Conservation (phyloP, 2,797 vertebrate species). For the Tolypeutes matacus region DNA sequence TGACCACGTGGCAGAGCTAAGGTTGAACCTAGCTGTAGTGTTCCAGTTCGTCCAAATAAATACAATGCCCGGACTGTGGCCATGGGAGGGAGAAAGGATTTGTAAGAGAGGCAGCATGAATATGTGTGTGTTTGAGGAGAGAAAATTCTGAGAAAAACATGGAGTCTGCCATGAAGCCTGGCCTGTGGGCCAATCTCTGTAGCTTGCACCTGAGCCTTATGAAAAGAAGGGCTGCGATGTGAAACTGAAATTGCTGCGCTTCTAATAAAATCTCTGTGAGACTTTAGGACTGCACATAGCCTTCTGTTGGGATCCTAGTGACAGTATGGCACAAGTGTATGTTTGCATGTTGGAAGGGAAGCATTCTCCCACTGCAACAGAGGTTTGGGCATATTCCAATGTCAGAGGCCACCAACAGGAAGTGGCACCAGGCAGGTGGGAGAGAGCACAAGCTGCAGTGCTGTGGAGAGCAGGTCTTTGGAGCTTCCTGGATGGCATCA, state of each 20-base stretch:
- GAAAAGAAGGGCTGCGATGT: background rate
- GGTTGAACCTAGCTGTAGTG: background rate
- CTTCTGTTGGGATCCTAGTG: background rate
- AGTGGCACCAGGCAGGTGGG: rapidly evolving
- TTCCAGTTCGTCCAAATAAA: background rate
- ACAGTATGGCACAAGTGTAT: background rate
- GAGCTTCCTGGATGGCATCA: background rate
- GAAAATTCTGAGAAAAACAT: background rate
- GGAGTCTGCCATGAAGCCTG: background rate
- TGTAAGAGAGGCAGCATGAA: background rate
- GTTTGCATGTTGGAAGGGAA: background rate
- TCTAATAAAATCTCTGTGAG: background rate
- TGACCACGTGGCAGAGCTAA: background rate
- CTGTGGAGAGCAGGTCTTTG: background rate
- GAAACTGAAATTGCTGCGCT: background rate
- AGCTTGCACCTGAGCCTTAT: background rate
- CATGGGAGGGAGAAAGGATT: background rate
- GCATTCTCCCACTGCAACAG: rapidly evolving
- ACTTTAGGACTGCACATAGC: background rate
- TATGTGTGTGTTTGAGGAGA: background rate
- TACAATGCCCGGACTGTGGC: rapidly evolving
- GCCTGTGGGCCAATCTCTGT: background rate
- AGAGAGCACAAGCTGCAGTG: rapidly evolving
- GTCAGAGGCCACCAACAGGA: background rate
- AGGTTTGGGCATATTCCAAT: background rate